Percentiles rank a stretch among this genome's conserved stretches.
Conservation (phyloP, 2,797 vertebrate species). For the Anableps anableps region DNA sequence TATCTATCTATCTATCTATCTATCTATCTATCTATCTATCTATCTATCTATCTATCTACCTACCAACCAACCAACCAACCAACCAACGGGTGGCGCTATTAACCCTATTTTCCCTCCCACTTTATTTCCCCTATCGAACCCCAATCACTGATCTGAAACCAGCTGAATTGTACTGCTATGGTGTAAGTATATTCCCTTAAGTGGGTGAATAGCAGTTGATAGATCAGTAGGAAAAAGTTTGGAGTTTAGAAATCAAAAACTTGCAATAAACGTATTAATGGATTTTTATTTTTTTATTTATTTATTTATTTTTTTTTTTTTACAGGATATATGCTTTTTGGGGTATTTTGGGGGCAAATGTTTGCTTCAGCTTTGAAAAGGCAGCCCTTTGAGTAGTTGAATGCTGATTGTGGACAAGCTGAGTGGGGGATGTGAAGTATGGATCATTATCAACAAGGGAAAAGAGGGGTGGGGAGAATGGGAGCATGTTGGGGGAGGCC, state of each 20-base stretch:
- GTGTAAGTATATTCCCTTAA: not conserved
- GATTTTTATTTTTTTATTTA: not conserved
- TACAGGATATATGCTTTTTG: not conserved
- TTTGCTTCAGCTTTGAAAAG: not conserved
- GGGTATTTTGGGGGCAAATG: not conserved
- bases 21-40: slow-evolving; percentile 9
- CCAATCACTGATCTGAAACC: slow-evolving; percentile 50
- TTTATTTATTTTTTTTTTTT: not conserved
- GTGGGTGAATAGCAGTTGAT: slow-evolving; percentile 31
- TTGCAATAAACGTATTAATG: not conserved
- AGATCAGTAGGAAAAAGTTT: slow-evolving; percentile 27
- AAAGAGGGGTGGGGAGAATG: slow-evolving; percentile 51
- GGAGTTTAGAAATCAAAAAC: not conserved
- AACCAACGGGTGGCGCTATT: slow-evolving; percentile 56
- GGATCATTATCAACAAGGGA: slow-evolving; percentile 63
- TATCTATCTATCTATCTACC: slow-evolving; percentile 22
- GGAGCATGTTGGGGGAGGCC: slow-evolving; percentile 50
- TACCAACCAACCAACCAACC: not conserved
- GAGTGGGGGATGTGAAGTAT: slow-evolving; percentile 68
- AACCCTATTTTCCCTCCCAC: not conserved
- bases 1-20: slow-evolving; percentile 15
- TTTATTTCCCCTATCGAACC: slow-evolving; percentile 3
- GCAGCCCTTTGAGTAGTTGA: not conserved
- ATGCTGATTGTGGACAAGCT: slow-evolving; percentile 24
- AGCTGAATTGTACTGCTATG: slow-evolving; percentile 9